Evolutionary conservation across 1,140 invertebrate genomes (phyloP).

Genomic region (Melitaea cinxia): DNA sequence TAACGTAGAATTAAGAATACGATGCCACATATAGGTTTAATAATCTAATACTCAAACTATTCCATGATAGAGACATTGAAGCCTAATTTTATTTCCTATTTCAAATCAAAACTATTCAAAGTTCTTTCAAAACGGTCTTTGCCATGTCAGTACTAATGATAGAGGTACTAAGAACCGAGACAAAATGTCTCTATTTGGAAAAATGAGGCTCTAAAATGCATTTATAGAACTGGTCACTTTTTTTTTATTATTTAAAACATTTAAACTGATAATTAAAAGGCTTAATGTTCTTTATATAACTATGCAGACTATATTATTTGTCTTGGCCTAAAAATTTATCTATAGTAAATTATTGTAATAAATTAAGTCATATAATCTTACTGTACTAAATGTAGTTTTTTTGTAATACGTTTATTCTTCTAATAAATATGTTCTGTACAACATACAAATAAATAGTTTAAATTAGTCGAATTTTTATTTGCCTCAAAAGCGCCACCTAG

Average conservation of each 20-base stretch:
- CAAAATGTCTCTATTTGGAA: conserved; percentile 20
- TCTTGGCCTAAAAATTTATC: conserved; percentile 41
- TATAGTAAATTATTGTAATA: conserved; percentile 34
- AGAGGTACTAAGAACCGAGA: neutral
- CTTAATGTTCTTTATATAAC: neutral
- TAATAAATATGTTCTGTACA: conserved; percentile 21
- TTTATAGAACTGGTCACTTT: conserved; percentile 18
- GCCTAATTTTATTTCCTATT: neutral
- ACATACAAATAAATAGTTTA: conserved; percentile 22
- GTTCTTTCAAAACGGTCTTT: neutral
- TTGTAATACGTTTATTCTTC: conserved; percentile 21
- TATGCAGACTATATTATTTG: neutral
- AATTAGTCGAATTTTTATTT: conserved; percentile 10
- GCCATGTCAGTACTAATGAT: neutral
- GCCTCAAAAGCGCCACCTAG: conserved; percentile 18
- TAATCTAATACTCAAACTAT: conserved; percentile 5
- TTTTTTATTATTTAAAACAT: conserved; percentile 23
- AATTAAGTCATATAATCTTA: conserved; percentile 36
- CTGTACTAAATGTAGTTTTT: conserved; percentile 18
- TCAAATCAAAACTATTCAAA: neutral
- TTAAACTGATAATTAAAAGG: neutral
- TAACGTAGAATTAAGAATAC: conserved; percentile 52
- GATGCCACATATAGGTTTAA: conserved; percentile 39
- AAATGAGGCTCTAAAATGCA: conserved; percentile 28
- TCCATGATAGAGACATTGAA: conserved; percentile 14